Evolutionary conservation across 1,140 invertebrate species (phyloP), one percentile per base, ranked within the genome.

Genomic region (Mesaphorura yosii): DNA sequence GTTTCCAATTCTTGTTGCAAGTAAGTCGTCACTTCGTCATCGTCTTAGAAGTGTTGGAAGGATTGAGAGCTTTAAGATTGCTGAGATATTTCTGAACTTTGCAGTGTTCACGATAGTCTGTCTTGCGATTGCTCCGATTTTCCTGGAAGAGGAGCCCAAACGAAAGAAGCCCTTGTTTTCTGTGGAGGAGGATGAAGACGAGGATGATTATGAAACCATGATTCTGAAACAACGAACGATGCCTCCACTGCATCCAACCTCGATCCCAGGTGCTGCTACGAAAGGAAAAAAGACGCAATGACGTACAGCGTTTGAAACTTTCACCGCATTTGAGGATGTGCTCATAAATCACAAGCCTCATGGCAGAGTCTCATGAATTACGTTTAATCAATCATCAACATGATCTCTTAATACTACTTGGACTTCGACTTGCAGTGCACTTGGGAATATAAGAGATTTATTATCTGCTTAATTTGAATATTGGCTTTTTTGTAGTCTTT

Each of bases 401-500:
- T n/a, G n/a, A n/a, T n/a, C n/a, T n/a, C n/a, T n/a, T n/a, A n/a
- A n/a, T n/a, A n/a, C n/a, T n/a, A n/a, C n/a, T n/a, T n/a, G n/a
- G n/a, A n/a, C n/a, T n/a, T n/a, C n/a, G n/a, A n/a, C n/a, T n/a
- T n/a, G n/a, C n/a, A n/a, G n/a, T n/a, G n/a, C n/a, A n/a, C n/a
- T n/a, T n/a, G n/a, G n/a, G n/a, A n/a, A n/a, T n/a, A n/a, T n/a
- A n/a, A n/a, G n/a, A n/a, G n/a, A n/a, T n/a, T n/a, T n/a, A n/a
- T n/a, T n/a, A n/a, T 28, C 26, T 15, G 28, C 55, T 23, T 26
- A 58, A 19, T 48, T 44, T 48, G 6, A 58, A 22, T 19, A 58
- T 46, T 10, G 46, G 23, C n/a, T n/a, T n/a, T 22, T 86, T 90
- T 61, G 79, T 77, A 46, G 85, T 84, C 75, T 89, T 92, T 50